These are phyloP conservation scores for Fragum fragum DNA, from an alignment of 2,888 invertebrate species.

Conservation along the genomic window DNA sequence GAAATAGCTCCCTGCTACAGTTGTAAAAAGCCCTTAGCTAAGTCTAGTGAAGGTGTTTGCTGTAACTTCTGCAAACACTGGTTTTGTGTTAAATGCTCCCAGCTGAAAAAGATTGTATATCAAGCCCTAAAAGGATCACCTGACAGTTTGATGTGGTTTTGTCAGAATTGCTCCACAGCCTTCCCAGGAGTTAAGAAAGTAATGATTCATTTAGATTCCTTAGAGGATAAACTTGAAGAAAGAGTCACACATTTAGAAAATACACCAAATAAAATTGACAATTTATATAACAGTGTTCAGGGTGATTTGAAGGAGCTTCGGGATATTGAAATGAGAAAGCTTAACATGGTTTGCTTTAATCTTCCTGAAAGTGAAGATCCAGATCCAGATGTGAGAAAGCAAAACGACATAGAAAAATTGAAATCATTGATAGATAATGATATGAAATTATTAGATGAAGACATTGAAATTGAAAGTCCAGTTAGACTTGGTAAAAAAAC, in stretches of 20 bases:
- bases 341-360: not conserved
- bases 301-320: not conserved
- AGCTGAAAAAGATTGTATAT: not conserved
- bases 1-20: not conserved
- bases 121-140: not conserved
- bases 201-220: not conserved
- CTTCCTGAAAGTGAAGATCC: not conserved
- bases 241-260: not conserved
- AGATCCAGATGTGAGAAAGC: not conserved
- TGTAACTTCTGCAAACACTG: constrained; percentile 2
- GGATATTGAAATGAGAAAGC: not conserved
- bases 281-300: not conserved
- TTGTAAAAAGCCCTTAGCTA: not conserved
- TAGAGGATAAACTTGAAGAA: not conserved
- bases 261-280: not conserved
- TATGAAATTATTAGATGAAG: not conserved
- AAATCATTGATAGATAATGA: not conserved
- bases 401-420: not conserved
- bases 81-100: not conserved
- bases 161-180: not conserved
- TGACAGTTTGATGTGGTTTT: constrained; percentile 13
- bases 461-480: not conserved
- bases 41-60: not conserved
- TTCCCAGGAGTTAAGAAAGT: constrained; percentile 18
- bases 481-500: not conserved